These are phyloP conservation scores for Drosophila yooni DNA, from an alignment of 2,888 invertebrate genomes.

Conservation along the genomic window DNA sequence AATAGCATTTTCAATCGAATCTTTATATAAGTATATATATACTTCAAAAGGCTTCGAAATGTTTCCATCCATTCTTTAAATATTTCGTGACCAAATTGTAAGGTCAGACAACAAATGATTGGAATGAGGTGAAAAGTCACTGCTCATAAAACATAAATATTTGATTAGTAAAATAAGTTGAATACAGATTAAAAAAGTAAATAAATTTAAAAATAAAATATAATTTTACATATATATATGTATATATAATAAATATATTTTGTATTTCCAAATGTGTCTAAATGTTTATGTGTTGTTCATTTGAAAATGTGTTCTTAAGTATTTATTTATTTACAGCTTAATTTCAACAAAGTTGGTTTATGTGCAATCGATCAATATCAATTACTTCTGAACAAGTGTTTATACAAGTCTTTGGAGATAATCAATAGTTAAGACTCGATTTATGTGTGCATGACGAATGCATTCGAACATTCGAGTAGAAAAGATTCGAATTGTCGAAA, in stretches of 20 bases:
- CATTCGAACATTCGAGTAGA: conserved; percentile 6
- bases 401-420: background rate
- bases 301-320: background rate
- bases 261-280: background rate
- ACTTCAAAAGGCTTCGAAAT: background rate
- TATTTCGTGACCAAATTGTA: background rate
- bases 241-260: background rate
- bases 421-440: conserved; percentile 14
- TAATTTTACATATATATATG: background rate
- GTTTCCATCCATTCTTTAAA: background rate
- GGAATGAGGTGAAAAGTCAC: background rate
- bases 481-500: background rate
- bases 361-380: conserved; percentile 15
- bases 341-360: background rate
- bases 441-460: conserved; percentile 20
- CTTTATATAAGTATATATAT: background rate
- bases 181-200: background rate
- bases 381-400: conserved; percentile 22
- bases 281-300: background rate
- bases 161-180: background rate
- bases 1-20: background rate
- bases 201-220: background rate
- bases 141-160: background rate
- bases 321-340: background rate
- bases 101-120: background rate